A percentile compares a stretch with the other conserved stretches of the same genome.
Conservation (phyloP, 2,797 vertebrate genomes). For the Myotis vivesi region DNA sequence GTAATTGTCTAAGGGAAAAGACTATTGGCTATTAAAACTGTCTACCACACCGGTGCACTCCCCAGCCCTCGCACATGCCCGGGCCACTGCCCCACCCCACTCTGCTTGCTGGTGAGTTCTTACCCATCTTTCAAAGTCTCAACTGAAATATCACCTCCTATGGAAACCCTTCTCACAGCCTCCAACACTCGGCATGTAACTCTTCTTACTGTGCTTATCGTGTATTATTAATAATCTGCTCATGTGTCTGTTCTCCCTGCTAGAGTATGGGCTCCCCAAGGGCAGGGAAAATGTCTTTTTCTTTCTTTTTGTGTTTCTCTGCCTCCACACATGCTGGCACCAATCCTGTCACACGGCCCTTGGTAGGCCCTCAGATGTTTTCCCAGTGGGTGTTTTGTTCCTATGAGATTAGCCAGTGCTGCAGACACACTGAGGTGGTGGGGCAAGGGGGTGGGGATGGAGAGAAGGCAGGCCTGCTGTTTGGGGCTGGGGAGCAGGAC, state of each 20-base stretch:
- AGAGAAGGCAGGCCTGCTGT: background rate
- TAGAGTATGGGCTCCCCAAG: background rate
- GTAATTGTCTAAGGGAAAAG: background rate
- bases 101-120: background rate
- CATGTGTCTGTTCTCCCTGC: background rate
- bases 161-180: background rate
- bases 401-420: background rate
- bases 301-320: background rate
- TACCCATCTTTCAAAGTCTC: background rate
- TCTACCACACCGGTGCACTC: background rate
- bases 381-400: background rate
- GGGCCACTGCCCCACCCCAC: background rate
- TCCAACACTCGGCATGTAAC: background rate
- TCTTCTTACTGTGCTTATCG: background rate
- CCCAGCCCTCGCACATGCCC: background rate
- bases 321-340: background rate
- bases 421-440: background rate
- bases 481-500: background rate
- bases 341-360: background rate
- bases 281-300: background rate
- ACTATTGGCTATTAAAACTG: background rate
- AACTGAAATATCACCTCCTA: background rate
- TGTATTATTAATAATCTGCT: background rate
- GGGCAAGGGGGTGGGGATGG: background rate
- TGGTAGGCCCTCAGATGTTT: background rate